phyloP scores from a whole-genome alignment of 2,113 vertebrate species.

The Nansenia antarctica region DNA sequence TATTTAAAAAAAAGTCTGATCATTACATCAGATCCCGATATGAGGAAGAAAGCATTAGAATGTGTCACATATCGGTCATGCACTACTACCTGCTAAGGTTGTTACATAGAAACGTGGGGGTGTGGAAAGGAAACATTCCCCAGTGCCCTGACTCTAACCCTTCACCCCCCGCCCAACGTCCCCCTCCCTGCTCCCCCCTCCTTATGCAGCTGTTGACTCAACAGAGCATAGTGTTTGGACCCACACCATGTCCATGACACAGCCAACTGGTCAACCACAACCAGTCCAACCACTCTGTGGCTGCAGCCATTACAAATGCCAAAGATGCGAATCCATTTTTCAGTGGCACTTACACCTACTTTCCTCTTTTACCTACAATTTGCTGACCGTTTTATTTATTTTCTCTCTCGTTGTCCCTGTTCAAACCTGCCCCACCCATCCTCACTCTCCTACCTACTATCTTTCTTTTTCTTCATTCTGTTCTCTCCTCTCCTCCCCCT shows the following conservation, averaged over 20 bases:
- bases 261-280: not conserved
- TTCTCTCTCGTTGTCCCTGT: not conserved
- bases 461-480: not conserved
- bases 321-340: too few species aligned
- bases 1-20: too few species aligned
- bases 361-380: not conserved
- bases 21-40: too few species aligned
- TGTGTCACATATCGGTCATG: too few species aligned
- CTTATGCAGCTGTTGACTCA: constrained; percentile 4
- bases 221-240: constrained; percentile 9
- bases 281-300: not conserved
- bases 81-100: too few species aligned
- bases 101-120: too few species aligned
- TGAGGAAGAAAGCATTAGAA: too few species aligned
- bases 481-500: not conserved
- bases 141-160: constrained; percentile 38
- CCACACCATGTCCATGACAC: constrained; percentile 13
- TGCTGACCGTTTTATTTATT: not conserved
- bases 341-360: not conserved
- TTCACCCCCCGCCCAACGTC: too few species aligned
- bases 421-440: not conserved
- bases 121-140: constrained; percentile 62
- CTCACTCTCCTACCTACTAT: not conserved
- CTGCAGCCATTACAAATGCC: not conserved
- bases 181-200: not conserved